phyloP scores from a whole-genome alignment of 1,140 invertebrate species.

The Drosophila kepulauana region DNA sequence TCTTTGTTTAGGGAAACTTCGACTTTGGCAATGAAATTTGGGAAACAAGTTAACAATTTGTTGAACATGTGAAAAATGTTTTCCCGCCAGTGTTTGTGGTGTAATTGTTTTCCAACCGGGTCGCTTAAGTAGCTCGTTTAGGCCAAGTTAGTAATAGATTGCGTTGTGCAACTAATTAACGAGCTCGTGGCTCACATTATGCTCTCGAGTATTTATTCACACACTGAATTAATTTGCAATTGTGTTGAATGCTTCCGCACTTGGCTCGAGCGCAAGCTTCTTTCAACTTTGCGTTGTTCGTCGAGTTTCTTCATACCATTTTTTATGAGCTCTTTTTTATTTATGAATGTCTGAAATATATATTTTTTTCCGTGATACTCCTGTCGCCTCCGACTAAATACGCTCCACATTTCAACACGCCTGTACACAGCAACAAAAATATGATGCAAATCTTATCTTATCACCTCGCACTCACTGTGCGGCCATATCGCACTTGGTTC shows the following conservation, averaged over 20 bases:
- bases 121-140: constrained; percentile 25
- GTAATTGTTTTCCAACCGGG: neutral
- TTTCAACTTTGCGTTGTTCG: neutral
- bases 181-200: constrained; percentile 31
- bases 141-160: constrained; percentile 36
- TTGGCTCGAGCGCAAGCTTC: neutral
- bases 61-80: constrained; percentile 44
- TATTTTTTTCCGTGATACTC: constrained; percentile 9
- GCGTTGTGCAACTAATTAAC: constrained; percentile 38
- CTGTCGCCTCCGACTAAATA: constrained; percentile 6
- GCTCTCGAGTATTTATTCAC: constrained; percentile 11
- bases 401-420: constrained; percentile 23
- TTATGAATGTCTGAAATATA: constrained; percentile 15
- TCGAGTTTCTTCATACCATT: constrained; percentile 2
- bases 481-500: constrained; percentile 4
- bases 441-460: constrained; percentile 56
- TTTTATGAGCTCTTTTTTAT: constrained; percentile 26
- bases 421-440: neutral
- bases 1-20: neutral
- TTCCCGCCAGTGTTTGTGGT: neutral
- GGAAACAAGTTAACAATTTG: constrained; percentile 20
- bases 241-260: constrained; percentile 15
- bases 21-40: constrained; percentile 31
- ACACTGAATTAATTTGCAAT: constrained; percentile 31
- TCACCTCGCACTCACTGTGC: constrained; percentile 13